Conservation (phyloP, 2,113 vertebrate genomes). For the Bubo scandiacus region DNA sequence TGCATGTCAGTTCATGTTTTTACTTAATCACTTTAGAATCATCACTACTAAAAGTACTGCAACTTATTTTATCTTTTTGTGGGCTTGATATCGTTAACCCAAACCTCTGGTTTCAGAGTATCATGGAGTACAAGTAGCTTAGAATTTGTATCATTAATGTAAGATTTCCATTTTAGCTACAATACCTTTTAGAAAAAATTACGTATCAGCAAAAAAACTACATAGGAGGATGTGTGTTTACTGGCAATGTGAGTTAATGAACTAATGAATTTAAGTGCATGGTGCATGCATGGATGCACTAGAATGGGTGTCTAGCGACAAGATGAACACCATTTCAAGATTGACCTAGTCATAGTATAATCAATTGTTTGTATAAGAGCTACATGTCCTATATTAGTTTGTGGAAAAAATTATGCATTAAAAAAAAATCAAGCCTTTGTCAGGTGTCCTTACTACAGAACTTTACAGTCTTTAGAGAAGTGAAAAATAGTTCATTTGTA, state of each 20-base stretch:
- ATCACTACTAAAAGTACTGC: neutral
- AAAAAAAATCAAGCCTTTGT: neutral
- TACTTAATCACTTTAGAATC: neutral
- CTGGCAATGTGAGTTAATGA: neutral
- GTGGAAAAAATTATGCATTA: neutral
- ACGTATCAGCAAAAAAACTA: neutral
- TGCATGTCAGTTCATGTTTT: neutral
- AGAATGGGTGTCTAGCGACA: neutral
- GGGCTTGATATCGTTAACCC: neutral
- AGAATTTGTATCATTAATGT: neutral
- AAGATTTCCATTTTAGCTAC: neutral
- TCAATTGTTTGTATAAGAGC: neutral
- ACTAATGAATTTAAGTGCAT: neutral
- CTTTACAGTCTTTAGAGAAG: neutral
- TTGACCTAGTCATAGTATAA: neutral
- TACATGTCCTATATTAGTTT: neutral
- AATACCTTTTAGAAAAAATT: neutral
- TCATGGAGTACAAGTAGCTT: neutral
- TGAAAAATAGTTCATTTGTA: neutral
- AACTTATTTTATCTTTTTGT: neutral
- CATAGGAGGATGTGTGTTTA: fast-evolving
- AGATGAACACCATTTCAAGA: fast-evolving
- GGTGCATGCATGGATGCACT: neutral
- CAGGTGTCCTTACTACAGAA: neutral
- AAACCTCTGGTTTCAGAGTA: neutral